A percentile compares a stretch with the other conserved stretches of the same genome.
Evolutionary conservation across 1,140 invertebrate genomes (phyloP).

Genomic region (Drosophila aff.): DNA sequence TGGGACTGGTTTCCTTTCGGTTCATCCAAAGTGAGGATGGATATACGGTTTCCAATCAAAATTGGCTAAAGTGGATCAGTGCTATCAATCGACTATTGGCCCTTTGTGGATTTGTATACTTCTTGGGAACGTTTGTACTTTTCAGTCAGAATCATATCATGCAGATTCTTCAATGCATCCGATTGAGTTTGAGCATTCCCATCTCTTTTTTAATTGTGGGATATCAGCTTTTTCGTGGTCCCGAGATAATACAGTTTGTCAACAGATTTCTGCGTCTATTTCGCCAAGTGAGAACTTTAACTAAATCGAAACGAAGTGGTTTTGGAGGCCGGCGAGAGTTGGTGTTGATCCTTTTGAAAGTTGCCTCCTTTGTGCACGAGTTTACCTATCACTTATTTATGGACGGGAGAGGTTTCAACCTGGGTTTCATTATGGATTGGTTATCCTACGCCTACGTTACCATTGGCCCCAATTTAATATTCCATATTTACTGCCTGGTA

Average conservation of each 20-base stretch:
- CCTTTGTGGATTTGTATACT: not conserved
- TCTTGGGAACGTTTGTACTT: not conserved
- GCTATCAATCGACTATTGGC: not conserved
- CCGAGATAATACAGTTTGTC: conserved; percentile 6
- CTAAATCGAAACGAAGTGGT: not conserved
- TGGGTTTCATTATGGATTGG: not conserved
- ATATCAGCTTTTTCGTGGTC: conserved; percentile 18
- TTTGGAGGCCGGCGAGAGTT: conserved; percentile 42
- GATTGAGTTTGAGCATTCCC: not conserved
- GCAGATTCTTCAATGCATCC: not conserved
- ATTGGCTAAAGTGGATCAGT: conserved; percentile 26
- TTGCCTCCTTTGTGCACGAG: conserved; percentile 13
- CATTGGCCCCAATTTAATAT: conserved; percentile 7
- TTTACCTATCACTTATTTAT: not conserved
- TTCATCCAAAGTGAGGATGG: not conserved
- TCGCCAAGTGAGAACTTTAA: conserved; percentile 6
- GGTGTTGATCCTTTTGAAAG: conserved; percentile 16
- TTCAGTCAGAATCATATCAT: accelerated
- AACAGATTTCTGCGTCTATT: conserved; percentile 39
- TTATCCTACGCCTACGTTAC: not conserved
- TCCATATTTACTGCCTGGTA: conserved; percentile 31
- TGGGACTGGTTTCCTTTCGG: conserved; percentile 9
- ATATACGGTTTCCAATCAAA: not conserved
- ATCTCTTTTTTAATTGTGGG: conserved; percentile 4
- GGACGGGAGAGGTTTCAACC: accelerated